These are phyloP conservation scores for Notothenia rossii DNA, from an alignment of 2,113 vertebrate genomes.

Conservation along the genomic window DNA sequence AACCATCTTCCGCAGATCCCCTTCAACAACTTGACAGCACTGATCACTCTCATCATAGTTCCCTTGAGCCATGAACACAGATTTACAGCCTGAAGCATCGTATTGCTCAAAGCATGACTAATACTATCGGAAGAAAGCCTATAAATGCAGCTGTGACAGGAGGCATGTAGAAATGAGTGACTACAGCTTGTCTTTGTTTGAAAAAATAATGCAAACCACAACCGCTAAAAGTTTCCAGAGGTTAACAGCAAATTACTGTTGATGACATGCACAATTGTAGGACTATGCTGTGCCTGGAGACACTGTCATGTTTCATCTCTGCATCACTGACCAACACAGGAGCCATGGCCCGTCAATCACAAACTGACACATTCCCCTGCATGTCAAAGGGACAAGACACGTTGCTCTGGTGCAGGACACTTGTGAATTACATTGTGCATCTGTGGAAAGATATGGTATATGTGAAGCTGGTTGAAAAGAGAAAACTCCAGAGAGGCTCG, in stretches of 20 bases:
- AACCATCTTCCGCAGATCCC: constrained; percentile 64
- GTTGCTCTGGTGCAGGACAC: constrained; percentile 8
- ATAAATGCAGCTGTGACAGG: constrained; percentile 13
- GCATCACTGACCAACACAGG: constrained; percentile 47
- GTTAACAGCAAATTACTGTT: constrained; percentile 34
- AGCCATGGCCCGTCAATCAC: constrained; percentile 56
- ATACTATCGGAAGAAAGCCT: constrained; percentile 16
- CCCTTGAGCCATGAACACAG: constrained; percentile 24
- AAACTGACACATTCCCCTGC: constrained; percentile 37
- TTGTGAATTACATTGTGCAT: constrained; percentile 16
- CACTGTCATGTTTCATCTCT: constrained; percentile 56
- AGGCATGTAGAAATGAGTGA: constrained; percentile 21
- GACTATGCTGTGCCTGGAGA: constrained; percentile 31
- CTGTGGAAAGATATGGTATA: not conserved
- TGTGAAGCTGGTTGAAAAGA: not conserved
- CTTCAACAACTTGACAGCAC: constrained; percentile 63
- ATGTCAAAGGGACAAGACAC: constrained; percentile 33
- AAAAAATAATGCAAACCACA: not conserved
- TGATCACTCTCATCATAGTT: constrained; percentile 66
- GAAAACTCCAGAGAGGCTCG: not conserved
- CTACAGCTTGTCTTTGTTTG: not conserved
- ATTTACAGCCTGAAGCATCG: constrained; percentile 48
- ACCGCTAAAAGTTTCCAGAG: constrained; percentile 11
- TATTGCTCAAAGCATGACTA: constrained; percentile 53
- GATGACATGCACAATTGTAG: constrained; percentile 45